Conservation (phyloP, 1,140 invertebrate genomes). For the Trichoplusia ni region DNA sequence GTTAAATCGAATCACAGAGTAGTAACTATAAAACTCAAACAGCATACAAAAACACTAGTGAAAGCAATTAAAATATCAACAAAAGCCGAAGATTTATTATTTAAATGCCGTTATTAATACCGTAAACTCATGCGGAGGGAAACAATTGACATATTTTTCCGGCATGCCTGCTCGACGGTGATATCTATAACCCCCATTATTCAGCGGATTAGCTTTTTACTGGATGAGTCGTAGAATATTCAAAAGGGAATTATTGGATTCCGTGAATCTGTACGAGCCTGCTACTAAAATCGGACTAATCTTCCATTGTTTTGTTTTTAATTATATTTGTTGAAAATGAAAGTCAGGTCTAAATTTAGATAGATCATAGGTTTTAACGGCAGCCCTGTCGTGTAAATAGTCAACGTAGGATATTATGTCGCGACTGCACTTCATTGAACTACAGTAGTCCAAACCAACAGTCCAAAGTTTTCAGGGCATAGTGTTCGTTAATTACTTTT, state of each 20-base stretch:
- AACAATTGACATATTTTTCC: conserved; percentile 75
- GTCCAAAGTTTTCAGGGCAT: too few relatives aligned
- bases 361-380: too few relatives aligned
- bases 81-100: conserved; percentile 48
- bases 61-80: conserved; percentile 47
- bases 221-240: conserved; percentile 75
- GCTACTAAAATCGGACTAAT: conserved; percentile 48
- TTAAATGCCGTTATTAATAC: conserved; percentile 53
- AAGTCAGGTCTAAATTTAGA: too few relatives aligned
- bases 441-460: too few relatives aligned
- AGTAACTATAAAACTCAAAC: too few relatives aligned
- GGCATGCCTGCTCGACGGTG: conserved; percentile 68
- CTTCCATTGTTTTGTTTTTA: conserved; percentile 41
- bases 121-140: conserved; percentile 44
- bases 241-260: conserved; percentile 79
- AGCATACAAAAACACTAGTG: background rate
- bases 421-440: too few relatives aligned
- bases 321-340: background rate
- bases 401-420: too few relatives aligned
- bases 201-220: conserved; percentile 79
- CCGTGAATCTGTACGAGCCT: conserved; percentile 58
- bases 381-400: too few relatives aligned
- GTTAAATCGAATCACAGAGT: too few relatives aligned
- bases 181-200: conserved; percentile 79
- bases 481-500: too few relatives aligned